Conservation (phyloP, 1,140 invertebrate genomes). For the Mamestra configurata region DNA sequence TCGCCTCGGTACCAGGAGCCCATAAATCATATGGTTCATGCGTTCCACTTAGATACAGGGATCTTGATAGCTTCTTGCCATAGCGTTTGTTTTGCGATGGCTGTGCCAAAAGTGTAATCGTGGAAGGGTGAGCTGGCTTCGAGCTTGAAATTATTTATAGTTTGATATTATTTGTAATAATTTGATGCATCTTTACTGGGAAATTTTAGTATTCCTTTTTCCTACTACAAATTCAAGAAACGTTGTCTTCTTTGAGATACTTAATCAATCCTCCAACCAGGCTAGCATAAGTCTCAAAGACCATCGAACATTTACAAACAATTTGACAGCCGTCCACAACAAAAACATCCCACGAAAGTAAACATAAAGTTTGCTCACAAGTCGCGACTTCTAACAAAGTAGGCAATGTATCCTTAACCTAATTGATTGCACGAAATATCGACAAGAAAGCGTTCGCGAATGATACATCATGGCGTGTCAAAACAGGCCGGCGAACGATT, state of each 20-base stretch:
- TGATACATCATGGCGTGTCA: constrained; percentile 84
- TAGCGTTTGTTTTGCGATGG: constrained; percentile 34
- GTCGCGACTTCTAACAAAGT: constrained; percentile 20
- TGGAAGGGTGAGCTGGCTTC: background rate
- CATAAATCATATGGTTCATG: constrained; percentile 46
- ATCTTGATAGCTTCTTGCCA: constrained; percentile 46
- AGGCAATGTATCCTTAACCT: constrained; percentile 58
- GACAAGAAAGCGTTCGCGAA: constrained; percentile 76
- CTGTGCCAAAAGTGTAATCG: constrained; percentile 47
- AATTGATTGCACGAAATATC: constrained; percentile 76
- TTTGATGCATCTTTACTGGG: no score
- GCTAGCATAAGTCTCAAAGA: background rate
- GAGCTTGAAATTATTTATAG: background rate
- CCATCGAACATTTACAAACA: background rate
- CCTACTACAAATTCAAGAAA: no score
- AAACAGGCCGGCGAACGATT: constrained; percentile 74
- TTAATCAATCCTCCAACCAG: background rate
- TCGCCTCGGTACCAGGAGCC: constrained; percentile 1
- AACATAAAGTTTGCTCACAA: constrained; percentile 23
- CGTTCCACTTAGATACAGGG: constrained; percentile 47
- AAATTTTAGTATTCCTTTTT: no score
- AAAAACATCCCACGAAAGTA: background rate
- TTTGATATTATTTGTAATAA: background rate
- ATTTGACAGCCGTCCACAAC: background rate
- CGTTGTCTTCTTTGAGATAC: no score